These are phyloP conservation scores for Lophius americanus DNA, from an alignment of 2,797 vertebrate species.

Conservation along the genomic window DNA sequence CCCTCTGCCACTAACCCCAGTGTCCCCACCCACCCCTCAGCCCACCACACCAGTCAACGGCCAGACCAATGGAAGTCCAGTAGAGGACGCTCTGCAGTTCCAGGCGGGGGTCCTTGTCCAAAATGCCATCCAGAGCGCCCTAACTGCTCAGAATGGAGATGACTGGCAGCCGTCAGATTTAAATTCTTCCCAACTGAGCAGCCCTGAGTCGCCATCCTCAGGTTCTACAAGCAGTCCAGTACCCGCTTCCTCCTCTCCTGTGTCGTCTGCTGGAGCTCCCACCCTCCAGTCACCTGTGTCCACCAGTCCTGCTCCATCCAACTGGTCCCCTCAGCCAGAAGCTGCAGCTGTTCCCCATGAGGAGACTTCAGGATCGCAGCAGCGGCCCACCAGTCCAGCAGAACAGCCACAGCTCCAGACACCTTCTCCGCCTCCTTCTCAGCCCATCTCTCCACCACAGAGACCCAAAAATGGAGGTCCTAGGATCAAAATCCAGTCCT, in stretches of 20 bases:
- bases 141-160: conserved; percentile 86
- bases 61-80: conserved; percentile 71
- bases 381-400: conserved; percentile 41
- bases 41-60: conserved; percentile 85
- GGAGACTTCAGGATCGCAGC: conserved; percentile 38
- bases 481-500: conserved; percentile 83
- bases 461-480: conserved; percentile 80
- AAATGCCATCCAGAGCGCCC: conserved; percentile 92
- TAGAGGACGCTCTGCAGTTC: conserved; percentile 89
- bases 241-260: conserved; percentile 67
- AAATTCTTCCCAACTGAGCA: conserved; percentile 63
- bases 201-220: conserved; percentile 80
- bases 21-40: conserved; percentile 88
- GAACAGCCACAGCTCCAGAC: conserved; percentile 38
- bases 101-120: conserved; percentile 93
- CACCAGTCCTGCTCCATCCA: conserved; percentile 76
- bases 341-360: conserved; percentile 41
- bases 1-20: conserved; percentile 83
- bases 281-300: conserved; percentile 67
- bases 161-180: conserved; percentile 68
- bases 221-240: conserved; percentile 64
- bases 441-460: conserved; percentile 69
- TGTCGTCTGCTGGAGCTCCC: conserved; percentile 65
- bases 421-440: conserved; percentile 61
- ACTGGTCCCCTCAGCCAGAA: conserved; percentile 55